Evolutionary conservation across 2,888 invertebrate genomes (phyloP).

Genomic region (Tridacna gigas): DNA sequence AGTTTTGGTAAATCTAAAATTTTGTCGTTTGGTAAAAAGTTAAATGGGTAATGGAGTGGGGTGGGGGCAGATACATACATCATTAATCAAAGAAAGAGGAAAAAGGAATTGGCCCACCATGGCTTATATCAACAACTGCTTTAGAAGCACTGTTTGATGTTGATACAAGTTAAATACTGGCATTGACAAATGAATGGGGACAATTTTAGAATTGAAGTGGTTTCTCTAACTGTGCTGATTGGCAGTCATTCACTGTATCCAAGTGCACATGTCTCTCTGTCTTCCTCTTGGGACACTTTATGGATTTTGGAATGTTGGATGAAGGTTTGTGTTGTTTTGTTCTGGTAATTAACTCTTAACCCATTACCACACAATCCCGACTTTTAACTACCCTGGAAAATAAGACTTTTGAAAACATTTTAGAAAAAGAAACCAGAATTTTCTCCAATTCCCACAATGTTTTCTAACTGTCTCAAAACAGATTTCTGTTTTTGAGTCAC

Average conservation of each 20-base stretch:
- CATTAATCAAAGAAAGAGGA: too few species aligned
- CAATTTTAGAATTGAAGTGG: slow-evolving; percentile 2
- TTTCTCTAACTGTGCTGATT: background rate
- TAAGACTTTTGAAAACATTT: background rate
- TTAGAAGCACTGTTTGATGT: background rate
- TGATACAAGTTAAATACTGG: slow-evolving; percentile 11
- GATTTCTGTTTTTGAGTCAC: too few species aligned
- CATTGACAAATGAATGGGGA: slow-evolving; percentile 9
- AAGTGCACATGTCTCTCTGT: background rate
- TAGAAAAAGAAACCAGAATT: background rate
- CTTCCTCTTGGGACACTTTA: background rate
- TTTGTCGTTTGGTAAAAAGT: too few species aligned
- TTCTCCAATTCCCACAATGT: too few species aligned
- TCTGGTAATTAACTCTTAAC: background rate
- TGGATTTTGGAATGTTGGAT: too few species aligned
- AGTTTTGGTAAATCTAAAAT: too few species aligned
- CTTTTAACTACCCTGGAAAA: background rate
- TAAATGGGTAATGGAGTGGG: too few species aligned
- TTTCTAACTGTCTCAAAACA: too few species aligned
- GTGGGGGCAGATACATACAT: too few species aligned
- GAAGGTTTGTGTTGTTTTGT: background rate
- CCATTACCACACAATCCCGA: too few species aligned
- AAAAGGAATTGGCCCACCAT: background rate
- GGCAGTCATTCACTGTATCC: slow-evolving; percentile 1
- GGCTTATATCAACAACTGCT: background rate